Evolutionary conservation across 1,140 invertebrate genomes (phyloP), one percentile per base, ranked within the genome.

Genomic region (Drosophila serrata): DNA sequence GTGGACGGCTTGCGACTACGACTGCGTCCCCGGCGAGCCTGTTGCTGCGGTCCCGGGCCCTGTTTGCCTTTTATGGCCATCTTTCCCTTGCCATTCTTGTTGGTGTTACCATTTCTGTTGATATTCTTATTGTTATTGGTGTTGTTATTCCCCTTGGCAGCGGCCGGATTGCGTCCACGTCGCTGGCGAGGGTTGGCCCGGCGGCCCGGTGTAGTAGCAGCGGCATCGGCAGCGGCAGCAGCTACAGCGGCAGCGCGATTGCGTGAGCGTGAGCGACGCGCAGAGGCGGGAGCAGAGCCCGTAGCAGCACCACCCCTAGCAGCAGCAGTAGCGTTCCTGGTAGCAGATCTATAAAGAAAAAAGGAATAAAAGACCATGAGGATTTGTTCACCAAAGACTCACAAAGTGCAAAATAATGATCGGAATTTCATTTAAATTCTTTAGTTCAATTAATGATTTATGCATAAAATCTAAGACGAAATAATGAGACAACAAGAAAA

Each of bases 21-120:
- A 81, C 82, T 87, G 68, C 91, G 91, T 75, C 91, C 91, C n/a
- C 84, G 84, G 51, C 91, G 81, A 63, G 72, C 86, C 39, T 67
- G 62, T 69, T 81, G 75, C 48, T 77, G 74, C 27, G 46, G 31
- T 55, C 37, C 8, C 42, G 64, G 43, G 37, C 40, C 43, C 70
- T 90, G 51, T 37, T 63, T 56, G 64, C 77, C 59, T 19, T 56
- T 67, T 29, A 65, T 80, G 22, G 62, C 37, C 37, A 62, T 37
- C 51, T 72, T 72, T 46, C 35, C 53, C 65, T 72, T 72, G n/a
- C 15, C 43, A 22, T 48, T 79, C 35, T 55, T 56, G 40, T 75
- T 67, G 42, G 42, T 61, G 64, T 81, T 91, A 79, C 81, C 81
- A 79, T 79, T 85, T 63, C 33, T 82, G 35, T 75, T 82, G 45